Percentiles rank a stretch among this genome's conserved stretches.
Evolutionary conservation across 2,113 vertebrate genomes (phyloP).

Genomic region (Chionodraco myersi): DNA sequence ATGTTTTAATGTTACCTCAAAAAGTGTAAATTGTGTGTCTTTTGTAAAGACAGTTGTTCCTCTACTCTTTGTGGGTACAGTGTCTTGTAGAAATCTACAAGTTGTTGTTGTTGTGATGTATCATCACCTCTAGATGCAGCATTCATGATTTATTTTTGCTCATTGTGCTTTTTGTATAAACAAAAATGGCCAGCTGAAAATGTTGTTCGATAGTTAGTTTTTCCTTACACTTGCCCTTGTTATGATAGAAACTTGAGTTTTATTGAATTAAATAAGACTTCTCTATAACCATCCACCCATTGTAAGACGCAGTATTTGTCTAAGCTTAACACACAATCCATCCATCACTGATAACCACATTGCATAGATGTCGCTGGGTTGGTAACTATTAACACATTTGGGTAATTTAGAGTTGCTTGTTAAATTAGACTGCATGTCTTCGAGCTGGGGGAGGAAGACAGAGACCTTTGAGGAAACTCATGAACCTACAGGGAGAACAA

Average conservation of each 20-base stretch:
- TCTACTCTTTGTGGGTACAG: conserved; percentile 28
- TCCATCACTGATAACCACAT: too few relatives aligned
- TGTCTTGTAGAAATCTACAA: conserved; percentile 28
- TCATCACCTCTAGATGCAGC: conserved; percentile 30
- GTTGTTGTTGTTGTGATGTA: conserved; percentile 48
- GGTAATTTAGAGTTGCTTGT: too few relatives aligned
- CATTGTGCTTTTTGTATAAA: conserved; percentile 10
- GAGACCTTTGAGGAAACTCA: too few relatives aligned
- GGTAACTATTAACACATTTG: too few relatives aligned
- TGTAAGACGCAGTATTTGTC: too few relatives aligned
- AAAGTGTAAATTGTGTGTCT: neutral
- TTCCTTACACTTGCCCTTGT: neutral
- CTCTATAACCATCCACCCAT: too few relatives aligned
- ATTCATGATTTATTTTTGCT: neutral
- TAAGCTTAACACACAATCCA: too few relatives aligned
- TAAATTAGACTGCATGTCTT: too few relatives aligned
- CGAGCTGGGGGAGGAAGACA: too few relatives aligned
- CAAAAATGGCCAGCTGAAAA: neutral
- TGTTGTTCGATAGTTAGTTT: neutral
- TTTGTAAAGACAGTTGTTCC: conserved; percentile 35
- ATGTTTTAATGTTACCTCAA: neutral
- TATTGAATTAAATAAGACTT: neutral
- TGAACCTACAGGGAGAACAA: neutral
- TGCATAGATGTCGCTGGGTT: too few relatives aligned
- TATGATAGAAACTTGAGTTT: neutral